Percentiles rank a stretch among this genome's conserved stretches.
Conservation (phyloP, 92 coral and sea anemone species). For the Epizoanthus ramosus region DNA sequence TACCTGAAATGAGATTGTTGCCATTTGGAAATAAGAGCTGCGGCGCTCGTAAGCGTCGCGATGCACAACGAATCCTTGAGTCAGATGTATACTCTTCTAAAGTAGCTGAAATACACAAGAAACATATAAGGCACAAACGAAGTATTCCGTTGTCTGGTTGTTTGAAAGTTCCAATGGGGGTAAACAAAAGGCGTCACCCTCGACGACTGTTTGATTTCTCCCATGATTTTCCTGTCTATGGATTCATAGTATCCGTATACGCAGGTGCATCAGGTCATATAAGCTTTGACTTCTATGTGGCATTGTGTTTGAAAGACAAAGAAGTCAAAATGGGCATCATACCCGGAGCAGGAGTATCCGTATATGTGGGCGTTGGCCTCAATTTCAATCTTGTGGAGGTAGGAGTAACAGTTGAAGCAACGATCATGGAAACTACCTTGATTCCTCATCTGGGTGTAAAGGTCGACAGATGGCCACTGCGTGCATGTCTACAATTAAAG, state of each 20-base stretch:
- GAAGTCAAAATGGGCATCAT: slow-evolving; percentile 63
- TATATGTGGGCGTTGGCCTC: slow-evolving; percentile 68
- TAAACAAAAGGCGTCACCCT: not conserved
- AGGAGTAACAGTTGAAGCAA: slow-evolving; percentile 84
- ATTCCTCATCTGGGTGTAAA: slow-evolving; percentile 63
- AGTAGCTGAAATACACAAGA: slow-evolving; percentile 57
- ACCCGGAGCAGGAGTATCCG: slow-evolving; percentile 89
- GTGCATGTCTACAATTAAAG: slow-evolving; percentile 75
- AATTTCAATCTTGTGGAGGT: slow-evolving; percentile 60
- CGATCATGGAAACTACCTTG: slow-evolving; percentile 75
- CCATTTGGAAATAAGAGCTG: slow-evolving; percentile 69
- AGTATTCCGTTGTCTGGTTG: not conserved
- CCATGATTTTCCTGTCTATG: slow-evolving; percentile 60
- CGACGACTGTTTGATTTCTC: slow-evolving; percentile 33
- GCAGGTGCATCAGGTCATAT: slow-evolving; percentile 76
- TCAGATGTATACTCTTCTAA: slow-evolving; percentile 77
- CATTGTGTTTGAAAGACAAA: slow-evolving; percentile 54
- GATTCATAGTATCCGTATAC: slow-evolving; percentile 62
- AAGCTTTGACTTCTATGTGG: slow-evolving; percentile 57
- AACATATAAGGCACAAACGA: slow-evolving; percentile 41
- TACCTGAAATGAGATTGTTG: slow-evolving; percentile 55
- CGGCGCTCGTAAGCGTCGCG: slow-evolving; percentile 72
- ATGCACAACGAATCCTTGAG: slow-evolving; percentile 60
- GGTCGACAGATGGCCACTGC: slow-evolving; percentile 67
- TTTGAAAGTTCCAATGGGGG: not conserved